Conservation (phyloP, 2,888 invertebrate genomes). For the Nomada lathburiana region DNA sequence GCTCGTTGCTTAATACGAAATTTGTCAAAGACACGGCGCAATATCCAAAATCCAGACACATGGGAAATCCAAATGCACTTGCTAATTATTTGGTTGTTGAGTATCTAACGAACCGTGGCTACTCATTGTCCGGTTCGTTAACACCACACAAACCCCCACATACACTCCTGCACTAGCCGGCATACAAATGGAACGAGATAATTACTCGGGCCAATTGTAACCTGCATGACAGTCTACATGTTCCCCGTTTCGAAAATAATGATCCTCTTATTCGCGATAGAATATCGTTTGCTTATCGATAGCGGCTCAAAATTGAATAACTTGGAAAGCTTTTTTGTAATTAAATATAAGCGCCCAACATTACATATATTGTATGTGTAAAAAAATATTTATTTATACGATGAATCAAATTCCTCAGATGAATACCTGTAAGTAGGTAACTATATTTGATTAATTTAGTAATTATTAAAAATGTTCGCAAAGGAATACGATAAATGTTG, state of each 20-base stretch:
- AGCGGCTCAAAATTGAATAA: constrained; percentile 5
- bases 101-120: constrained; percentile 77
- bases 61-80: constrained; percentile 54
- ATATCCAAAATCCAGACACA: constrained; percentile 53
- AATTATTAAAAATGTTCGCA: too few relatives aligned
- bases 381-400: too few relatives aligned
- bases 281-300: not conserved
- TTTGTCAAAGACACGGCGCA: constrained; percentile 14
- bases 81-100: constrained; percentile 79
- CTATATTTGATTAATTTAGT: too few relatives aligned
- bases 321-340: not conserved
- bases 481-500: too few relatives aligned
- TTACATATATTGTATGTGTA: not conserved
- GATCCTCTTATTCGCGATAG: not conserved
- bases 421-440: too few relatives aligned
- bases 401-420: too few relatives aligned
- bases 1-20: constrained; percentile 3
- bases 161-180: constrained; percentile 30
- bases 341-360: not conserved
- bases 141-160: constrained; percentile 58
- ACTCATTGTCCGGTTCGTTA: constrained; percentile 79
- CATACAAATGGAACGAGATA: constrained; percentile 60
- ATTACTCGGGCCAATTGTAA: constrained; percentile 65
- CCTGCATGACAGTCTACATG: constrained; percentile 41
- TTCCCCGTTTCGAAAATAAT: constrained; percentile 50